phyloP scores from a whole-genome alignment of 2,888 invertebrate species.

The Drosophila neonasuta region DNA sequence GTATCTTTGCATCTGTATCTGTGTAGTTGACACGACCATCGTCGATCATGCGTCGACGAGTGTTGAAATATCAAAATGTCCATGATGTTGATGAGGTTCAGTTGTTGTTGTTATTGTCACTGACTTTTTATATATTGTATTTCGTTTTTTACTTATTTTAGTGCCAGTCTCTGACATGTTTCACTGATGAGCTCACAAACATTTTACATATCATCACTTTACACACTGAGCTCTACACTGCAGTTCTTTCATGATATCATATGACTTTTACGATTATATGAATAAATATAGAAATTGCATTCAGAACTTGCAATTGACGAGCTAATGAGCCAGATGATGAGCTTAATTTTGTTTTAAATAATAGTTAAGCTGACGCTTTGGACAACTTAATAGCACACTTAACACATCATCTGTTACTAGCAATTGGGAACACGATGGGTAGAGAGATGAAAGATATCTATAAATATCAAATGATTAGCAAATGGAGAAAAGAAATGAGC shows the following conservation, averaged over 20 bases:
- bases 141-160: conserved; percentile 29
- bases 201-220: conserved; percentile 15
- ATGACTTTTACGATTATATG: conserved; percentile 13
- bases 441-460: not conserved
- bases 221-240: conserved; percentile 3
- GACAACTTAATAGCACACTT: conserved; percentile 38
- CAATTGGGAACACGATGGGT: not conserved
- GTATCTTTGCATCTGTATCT: conserved; percentile 39
- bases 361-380: conserved; percentile 5
- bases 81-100: conserved; percentile 46
- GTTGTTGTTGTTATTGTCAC: conserved; percentile 15
- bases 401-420: conserved; percentile 1
- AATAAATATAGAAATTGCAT: conserved; percentile 18
- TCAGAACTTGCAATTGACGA: conserved; percentile 28
- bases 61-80: conserved; percentile 51
- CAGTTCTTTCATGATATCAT: conserved; percentile 58
- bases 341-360: conserved; percentile 22
- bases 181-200: conserved; percentile 50
- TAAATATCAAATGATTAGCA: not conserved
- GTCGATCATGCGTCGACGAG: conserved; percentile 49
- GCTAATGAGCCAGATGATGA: conserved; percentile 46
- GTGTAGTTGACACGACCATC: conserved; percentile 45
- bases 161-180: conserved; percentile 40
- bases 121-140: conserved; percentile 15
- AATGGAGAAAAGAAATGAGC: not conserved